A percentile compares a stretch with the other conserved stretches of the same genome.
These are phyloP conservation scores for Baryphthengus martii DNA, from an alignment of 2,113 vertebrate species.

Conservation along the genomic window DNA sequence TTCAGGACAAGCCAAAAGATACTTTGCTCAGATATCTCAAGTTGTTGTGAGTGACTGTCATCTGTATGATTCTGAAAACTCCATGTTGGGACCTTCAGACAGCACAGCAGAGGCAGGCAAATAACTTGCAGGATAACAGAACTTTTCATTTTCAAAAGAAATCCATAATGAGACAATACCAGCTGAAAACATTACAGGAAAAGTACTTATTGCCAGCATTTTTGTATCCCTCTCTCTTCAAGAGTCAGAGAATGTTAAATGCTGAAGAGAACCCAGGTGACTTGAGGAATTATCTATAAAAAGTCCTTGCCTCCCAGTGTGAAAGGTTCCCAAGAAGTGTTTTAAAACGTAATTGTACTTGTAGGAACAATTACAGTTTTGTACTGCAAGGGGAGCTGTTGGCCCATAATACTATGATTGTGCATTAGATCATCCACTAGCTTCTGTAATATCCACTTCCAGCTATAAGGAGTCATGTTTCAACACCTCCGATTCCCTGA, in stretches of 20 bases:
- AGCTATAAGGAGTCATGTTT: conserved; percentile 81
- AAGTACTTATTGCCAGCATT: not conserved
- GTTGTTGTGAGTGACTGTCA: not conserved
- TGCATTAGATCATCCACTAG: conserved; percentile 68
- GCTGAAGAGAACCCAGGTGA: not conserved
- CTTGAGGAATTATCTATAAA: not conserved
- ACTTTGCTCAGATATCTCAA: not conserved
- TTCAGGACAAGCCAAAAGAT: not conserved
- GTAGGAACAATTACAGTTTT: conserved; percentile 69
- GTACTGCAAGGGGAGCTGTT: conserved; percentile 81
- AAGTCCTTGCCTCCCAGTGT: conserved; percentile 30
- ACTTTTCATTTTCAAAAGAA: not conserved
- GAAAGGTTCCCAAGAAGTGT: conserved; percentile 44
- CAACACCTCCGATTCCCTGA: conserved; percentile 79
- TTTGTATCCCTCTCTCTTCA: not conserved
- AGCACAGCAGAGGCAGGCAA: not conserved
- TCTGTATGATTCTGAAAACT: not conserved
- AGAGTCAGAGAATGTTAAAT: not conserved
- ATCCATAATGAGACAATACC: not conserved
- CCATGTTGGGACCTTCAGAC: not conserved
- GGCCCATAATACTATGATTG: conserved; percentile 61
- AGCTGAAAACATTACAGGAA: not conserved
- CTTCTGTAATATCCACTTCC: conserved; percentile 71
- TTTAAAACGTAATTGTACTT: conserved; percentile 54
- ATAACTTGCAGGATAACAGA: not conserved